phyloP scores from a whole-genome alignment of 2,113 vertebrate genomes.

The Oriolus oriolus region DNA sequence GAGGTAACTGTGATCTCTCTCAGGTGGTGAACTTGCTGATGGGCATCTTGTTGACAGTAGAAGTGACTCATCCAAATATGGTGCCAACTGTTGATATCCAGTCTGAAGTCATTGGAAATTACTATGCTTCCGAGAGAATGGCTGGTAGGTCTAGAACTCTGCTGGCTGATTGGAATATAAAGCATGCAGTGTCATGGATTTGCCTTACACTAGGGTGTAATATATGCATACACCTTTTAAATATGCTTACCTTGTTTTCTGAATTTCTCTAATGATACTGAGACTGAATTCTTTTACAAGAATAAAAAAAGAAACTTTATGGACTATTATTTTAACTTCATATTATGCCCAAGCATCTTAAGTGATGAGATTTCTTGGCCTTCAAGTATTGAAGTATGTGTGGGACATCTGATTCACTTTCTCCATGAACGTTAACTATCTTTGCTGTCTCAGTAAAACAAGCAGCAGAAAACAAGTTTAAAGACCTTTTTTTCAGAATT shows the following conservation, averaged over 20 bases:
- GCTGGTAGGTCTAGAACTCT: constrained; percentile 78
- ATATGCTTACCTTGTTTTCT: not conserved
- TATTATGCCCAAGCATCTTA: not conserved
- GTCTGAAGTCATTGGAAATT: constrained; percentile 96
- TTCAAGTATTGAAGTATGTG: not conserved
- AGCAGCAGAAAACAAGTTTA: not conserved
- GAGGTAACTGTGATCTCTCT: constrained; percentile 13
- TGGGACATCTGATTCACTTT: not conserved
- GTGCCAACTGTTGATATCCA: constrained; percentile 90
- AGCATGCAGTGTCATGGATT: not conserved
- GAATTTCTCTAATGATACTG: not conserved
- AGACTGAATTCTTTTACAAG: not conserved
- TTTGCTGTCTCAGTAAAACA: not conserved
- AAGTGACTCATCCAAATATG: constrained; percentile 94
- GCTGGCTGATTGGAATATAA: not conserved
- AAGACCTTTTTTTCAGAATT: not conserved
- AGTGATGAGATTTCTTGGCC: not conserved
- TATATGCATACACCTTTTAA: not conserved
- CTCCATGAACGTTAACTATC: not conserved
- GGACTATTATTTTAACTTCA: not conserved
- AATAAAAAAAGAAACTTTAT: not conserved
- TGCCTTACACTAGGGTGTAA: not conserved
- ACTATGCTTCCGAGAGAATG: constrained; percentile 93
- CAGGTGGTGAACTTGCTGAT: constrained; percentile 96
- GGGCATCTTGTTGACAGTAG: constrained; percentile 94